These are phyloP conservation scores for Halocynthia roretzi DNA, from an alignment of 23 tunicate genomes.

Conservation along the genomic window DNA sequence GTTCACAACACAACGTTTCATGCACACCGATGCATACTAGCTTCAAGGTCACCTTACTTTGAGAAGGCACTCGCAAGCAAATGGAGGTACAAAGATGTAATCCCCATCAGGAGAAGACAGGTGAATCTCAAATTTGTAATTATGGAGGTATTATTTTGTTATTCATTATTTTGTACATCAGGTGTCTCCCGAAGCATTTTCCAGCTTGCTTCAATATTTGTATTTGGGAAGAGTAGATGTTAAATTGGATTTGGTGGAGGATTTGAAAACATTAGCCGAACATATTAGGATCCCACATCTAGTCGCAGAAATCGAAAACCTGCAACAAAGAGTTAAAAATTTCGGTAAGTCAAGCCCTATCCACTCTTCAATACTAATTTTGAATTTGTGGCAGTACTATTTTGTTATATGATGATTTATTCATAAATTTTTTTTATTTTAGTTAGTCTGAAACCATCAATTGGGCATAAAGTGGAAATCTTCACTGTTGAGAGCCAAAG, in stretches of 20 bases:
- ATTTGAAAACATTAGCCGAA: conserved; percentile 30
- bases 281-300: conserved; percentile 15
- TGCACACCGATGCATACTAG: conserved; percentile 35
- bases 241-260: conserved; percentile 13
- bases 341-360: neutral
- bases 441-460: conserved; percentile 25
- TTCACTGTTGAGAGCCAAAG: conserved; percentile 28
- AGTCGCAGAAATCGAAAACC: neutral
- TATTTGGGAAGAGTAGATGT: conserved; percentile 40
- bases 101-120: neutral
- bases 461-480: conserved; percentile 26
- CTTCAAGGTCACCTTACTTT: conserved; percentile 37
- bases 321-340: neutral
- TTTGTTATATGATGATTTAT: too few relatives aligned
- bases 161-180: too few relatives aligned
- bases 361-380: too few relatives aligned
- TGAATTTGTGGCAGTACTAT: too few relatives aligned
- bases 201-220: conserved; percentile 13
- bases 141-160: too few relatives aligned
- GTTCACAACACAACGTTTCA: conserved; percentile 15
- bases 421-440: too few relatives aligned
- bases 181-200: conserved; percentile 23
- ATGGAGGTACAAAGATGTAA: conserved; percentile 15
- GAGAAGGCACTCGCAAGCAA: conserved; percentile 15
- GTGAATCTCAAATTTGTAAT: neutral